Percentiles rank a stretch among this genome's conserved stretches.
Conservation (phyloP, 1,140 invertebrate species). For the Pteromalus puparum region DNA sequence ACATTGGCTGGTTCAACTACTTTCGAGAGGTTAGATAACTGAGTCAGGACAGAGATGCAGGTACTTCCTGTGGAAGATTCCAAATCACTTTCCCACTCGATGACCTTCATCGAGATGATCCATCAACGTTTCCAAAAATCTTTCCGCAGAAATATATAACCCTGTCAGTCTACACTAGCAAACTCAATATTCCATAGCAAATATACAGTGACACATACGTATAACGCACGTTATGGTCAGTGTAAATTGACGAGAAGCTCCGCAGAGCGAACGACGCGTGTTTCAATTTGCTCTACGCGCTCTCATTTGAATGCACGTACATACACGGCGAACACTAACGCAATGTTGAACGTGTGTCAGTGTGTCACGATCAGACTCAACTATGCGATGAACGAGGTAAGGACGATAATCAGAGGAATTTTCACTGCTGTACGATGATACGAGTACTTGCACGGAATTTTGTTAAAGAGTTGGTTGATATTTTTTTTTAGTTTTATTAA, state of each 20-base stretch:
- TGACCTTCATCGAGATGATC: neutral
- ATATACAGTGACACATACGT: no score
- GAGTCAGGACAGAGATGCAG: neutral
- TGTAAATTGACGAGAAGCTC: neutral
- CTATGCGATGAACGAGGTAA: constrained; percentile 4
- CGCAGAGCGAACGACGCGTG: neutral
- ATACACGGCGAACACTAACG: neutral
- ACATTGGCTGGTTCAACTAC: neutral
- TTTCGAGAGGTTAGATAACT: neutral
- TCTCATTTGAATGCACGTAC: constrained; percentile 17
- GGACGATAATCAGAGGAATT: neutral
- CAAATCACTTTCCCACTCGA: neutral
- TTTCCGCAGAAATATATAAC: no score
- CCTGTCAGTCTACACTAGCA: no score
- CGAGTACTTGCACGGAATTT: no score
- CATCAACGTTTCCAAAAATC: no score
- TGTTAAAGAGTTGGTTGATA: no score
- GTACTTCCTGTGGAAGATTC: neutral
- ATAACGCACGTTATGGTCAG: no score
- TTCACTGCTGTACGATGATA: neutral
- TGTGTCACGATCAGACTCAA: constrained; percentile 26
- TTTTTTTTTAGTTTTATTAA: no score
- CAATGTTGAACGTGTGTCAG: constrained; percentile 32
- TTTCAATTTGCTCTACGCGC: constrained; percentile 14
- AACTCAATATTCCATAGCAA: no score